Conservation (phyloP, 92 coral and sea anemone genomes). For the Isaurus tuberculatus region DNA sequence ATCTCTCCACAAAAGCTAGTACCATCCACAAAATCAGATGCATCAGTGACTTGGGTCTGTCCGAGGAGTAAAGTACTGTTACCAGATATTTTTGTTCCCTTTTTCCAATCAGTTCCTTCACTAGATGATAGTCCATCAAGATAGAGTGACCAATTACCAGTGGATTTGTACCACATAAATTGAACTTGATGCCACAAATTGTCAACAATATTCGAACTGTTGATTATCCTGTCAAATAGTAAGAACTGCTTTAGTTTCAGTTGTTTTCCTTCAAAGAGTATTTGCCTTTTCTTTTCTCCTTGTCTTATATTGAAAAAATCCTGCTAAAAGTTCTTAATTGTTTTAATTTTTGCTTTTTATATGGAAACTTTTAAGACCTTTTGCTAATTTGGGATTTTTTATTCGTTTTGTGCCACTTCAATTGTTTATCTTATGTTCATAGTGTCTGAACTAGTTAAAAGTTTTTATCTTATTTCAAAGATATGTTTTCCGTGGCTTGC, state of each 20-base stretch:
- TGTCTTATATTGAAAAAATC: too few relatives aligned
- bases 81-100: not conserved
- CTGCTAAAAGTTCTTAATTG: too few relatives aligned
- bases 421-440: too few relatives aligned
- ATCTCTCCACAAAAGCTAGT: constrained; percentile 29
- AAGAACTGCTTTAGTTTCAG: not conserved
- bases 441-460: too few relatives aligned
- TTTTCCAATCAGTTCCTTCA: not conserved
- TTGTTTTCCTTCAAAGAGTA: too few relatives aligned
- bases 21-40: constrained; percentile 10
- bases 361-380: too few relatives aligned
- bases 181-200: constrained; percentile 18
- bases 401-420: too few relatives aligned
- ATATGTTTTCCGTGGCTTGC: too few relatives aligned
- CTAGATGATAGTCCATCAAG: not conserved
- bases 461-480: too few relatives aligned
- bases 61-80: constrained; percentile 15
- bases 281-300: too few relatives aligned
- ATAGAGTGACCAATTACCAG: not conserved
- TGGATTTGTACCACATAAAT: not conserved
- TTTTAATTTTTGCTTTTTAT: too few relatives aligned
- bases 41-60: not conserved
- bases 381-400: too few relatives aligned
- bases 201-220: not conserved
- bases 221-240: not conserved